Conservation (phyloP, 2,113 vertebrate genomes). For the Paradisaea rubra region DNA sequence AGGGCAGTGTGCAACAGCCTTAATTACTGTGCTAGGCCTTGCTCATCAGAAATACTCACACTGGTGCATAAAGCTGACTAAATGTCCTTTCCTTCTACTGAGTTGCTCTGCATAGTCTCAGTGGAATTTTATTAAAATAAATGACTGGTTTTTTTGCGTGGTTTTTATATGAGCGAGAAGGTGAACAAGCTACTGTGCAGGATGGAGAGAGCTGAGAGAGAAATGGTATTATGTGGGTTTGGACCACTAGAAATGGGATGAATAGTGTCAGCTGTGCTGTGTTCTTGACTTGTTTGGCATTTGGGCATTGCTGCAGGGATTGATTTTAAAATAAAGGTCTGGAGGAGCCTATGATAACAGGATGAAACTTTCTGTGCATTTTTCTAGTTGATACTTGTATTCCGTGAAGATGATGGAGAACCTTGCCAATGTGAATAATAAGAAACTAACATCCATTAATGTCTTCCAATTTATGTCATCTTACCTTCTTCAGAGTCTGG, state of each 20-base stretch:
- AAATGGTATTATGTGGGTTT: background rate
- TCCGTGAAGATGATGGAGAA: slow-evolving; percentile 17
- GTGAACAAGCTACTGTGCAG: background rate
- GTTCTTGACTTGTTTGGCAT: background rate
- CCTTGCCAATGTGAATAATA: slow-evolving; percentile 48
- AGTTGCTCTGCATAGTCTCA: background rate
- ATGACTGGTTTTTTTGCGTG: fast-evolving
- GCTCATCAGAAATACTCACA: background rate
- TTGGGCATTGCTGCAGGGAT: background rate
- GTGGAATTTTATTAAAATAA: background rate
- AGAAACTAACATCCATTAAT: slow-evolving; percentile 41
- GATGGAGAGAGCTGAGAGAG: background rate
- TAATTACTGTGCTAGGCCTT: background rate
- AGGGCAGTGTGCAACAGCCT: background rate
- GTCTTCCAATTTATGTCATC: slow-evolving; percentile 60
- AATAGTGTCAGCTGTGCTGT: background rate
- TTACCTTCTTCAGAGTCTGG: slow-evolving; percentile 57
- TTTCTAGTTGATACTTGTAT: background rate
- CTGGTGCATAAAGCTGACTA: background rate
- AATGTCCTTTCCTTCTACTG: background rate
- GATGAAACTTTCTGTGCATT: background rate
- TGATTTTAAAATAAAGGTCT: background rate
- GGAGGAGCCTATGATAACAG: background rate
- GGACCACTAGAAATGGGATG: background rate
- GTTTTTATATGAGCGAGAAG: background rate